phyloP scores from a whole-genome alignment of 2,797 vertebrate genomes.

The Schizopygopsis malacanthus region DNA sequence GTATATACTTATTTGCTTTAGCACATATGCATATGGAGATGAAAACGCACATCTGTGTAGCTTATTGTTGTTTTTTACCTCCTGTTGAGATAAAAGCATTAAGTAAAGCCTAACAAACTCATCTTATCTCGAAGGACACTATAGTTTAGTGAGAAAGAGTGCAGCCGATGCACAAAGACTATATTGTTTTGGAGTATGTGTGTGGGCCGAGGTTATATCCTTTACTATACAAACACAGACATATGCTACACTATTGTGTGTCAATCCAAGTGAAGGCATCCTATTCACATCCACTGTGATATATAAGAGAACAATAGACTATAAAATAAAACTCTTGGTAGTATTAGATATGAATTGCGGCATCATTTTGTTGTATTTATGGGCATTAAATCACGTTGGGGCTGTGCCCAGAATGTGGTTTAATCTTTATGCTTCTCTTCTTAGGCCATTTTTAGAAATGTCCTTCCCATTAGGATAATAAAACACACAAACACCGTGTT shows the following conservation, averaged over 20 bases:
- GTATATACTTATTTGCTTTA: not conserved
- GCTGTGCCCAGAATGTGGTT: not conserved
- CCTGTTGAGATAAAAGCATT: not conserved
- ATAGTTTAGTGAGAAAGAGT: not conserved
- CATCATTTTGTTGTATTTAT: not conserved
- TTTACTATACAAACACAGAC: not conserved
- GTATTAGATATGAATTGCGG: not conserved
- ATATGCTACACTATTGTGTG: not conserved
- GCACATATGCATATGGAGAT: not conserved
- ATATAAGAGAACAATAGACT: not conserved
- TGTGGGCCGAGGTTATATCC: not conserved
- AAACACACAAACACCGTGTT: not conserved
- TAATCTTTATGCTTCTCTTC: not conserved
- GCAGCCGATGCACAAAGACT: not conserved
- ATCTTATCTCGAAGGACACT: not conserved
- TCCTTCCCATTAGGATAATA: not conserved
- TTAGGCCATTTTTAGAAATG: not conserved
- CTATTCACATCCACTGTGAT: not conserved
- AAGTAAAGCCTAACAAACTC: not conserved
- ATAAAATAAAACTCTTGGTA: not conserved
- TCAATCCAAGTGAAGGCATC: not conserved
- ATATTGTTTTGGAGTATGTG: not conserved
- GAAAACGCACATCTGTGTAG: not conserved
- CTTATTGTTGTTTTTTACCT: not conserved
- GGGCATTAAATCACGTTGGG: not conserved